Conservation (phyloP, 2,888 invertebrate genomes). For the Epinotia demarniana region DNA sequence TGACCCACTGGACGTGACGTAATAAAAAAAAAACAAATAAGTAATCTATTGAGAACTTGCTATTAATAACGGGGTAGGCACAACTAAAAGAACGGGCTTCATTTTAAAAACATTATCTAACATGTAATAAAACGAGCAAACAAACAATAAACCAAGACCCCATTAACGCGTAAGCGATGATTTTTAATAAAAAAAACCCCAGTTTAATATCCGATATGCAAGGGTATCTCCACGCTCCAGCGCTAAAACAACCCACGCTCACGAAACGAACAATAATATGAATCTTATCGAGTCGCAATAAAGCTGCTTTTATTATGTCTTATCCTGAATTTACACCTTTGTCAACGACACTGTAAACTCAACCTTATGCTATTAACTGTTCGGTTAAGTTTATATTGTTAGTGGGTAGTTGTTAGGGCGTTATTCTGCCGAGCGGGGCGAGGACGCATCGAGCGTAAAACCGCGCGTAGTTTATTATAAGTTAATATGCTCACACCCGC, state of each 20-base stretch:
- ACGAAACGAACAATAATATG: conserved; percentile 1
- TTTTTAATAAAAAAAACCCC: conserved; percentile 77
- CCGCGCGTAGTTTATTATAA: conserved; percentile 80
- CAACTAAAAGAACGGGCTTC: not conserved
- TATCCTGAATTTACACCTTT: not conserved
- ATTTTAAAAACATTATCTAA: conserved; percentile 35
- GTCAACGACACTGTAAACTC: conserved; percentile 33
- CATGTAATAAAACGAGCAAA: conserved; percentile 50
- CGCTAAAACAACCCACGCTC: conserved; percentile 44
- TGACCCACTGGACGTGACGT: no score
- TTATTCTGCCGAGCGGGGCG: conserved; percentile 47
- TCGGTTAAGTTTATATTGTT: conserved; percentile 44
- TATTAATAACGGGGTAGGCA: not conserved
- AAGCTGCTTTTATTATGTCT: conserved; percentile 21
- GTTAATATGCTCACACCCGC: conserved; percentile 76
- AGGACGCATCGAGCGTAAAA: conserved; percentile 68
- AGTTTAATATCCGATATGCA: conserved; percentile 72
- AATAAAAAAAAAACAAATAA: not conserved
- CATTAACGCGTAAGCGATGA: conserved; percentile 71
- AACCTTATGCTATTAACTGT: not conserved
- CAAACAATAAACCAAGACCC: conserved; percentile 62
- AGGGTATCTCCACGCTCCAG: conserved; percentile 57
- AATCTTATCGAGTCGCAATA: conserved; percentile 23
- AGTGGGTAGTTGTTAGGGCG: conserved; percentile 50
- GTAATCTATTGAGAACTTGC: conserved; percentile 14